phyloP scores from a whole-genome alignment of 2,797 vertebrate genomes.

The Nothura maculosa region DNA sequence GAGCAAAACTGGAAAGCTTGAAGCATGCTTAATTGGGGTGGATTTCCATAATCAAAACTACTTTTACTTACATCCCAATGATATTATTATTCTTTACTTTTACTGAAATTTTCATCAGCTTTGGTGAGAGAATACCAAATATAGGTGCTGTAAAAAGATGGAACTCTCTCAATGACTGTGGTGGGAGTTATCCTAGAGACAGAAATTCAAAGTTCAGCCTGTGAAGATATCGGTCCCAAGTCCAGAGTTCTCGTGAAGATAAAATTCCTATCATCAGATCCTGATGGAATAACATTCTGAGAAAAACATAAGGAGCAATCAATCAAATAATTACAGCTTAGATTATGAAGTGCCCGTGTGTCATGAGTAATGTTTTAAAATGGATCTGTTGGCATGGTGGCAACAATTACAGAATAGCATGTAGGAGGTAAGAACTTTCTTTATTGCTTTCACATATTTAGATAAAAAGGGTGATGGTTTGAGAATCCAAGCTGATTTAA shows the following conservation, averaged over 20 bases:
- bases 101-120: neutral
- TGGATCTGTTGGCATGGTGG: constrained; percentile 7
- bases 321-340: neutral
- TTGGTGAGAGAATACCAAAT: neutral
- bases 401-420: neutral
- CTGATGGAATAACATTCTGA: neutral
- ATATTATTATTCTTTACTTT: neutral
- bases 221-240: neutral
- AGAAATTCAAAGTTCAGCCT: neutral
- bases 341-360: neutral
- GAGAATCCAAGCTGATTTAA: neutral
- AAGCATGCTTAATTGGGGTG: neutral
- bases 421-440: constrained; percentile 20
- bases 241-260: neutral
- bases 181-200: neutral
- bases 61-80: neutral
- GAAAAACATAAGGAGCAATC: neutral
- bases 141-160: neutral
- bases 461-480: neutral
- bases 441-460: constrained; percentile 10
- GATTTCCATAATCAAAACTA: neutral
- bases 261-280: neutral
- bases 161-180: neutral
- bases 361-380: constrained; percentile 30
- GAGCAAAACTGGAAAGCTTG: neutral